Percentiles rank a stretch among this genome's conserved stretches.
These are phyloP conservation scores for Chelonoidis abingdonii DNA, from an alignment of 2,113 vertebrate genomes.

Conservation along the genomic window DNA sequence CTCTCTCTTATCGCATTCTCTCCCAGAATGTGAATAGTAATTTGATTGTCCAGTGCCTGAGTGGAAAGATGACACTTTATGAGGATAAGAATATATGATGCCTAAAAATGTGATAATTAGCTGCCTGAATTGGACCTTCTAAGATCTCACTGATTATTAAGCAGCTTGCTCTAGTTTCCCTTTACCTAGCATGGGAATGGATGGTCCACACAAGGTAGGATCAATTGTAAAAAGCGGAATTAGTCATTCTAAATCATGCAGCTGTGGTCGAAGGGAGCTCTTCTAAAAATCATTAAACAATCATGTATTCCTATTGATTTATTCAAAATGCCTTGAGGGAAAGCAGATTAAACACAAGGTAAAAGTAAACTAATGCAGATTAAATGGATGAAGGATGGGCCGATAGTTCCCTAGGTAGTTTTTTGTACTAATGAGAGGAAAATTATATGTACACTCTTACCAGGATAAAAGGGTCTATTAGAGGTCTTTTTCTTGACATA, in stretches of 20 bases:
- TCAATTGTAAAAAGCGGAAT: constrained; percentile 99
- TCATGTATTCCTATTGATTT: constrained; percentile 99
- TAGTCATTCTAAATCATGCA: constrained; percentile 99
- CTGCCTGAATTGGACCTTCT: neutral
- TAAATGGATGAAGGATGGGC: constrained; percentile 95
- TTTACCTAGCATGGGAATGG: constrained; percentile 79
- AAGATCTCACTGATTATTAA: neutral
- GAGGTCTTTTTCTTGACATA: constrained; percentile 94
- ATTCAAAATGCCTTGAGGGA: constrained; percentile 99
- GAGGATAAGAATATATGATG: neutral
- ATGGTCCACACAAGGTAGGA: constrained; percentile 75
- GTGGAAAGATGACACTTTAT: neutral
- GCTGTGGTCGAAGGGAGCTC: constrained; percentile 95
- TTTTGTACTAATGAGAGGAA: constrained; percentile 96
- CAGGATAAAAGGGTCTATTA: constrained; percentile 98
- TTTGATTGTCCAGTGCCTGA: neutral
- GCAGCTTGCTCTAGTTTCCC: constrained; percentile 56
- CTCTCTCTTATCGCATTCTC: neutral
- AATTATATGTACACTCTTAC: constrained; percentile 98
- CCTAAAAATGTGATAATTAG: neutral
- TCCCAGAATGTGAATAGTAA: neutral
- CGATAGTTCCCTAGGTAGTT: constrained; percentile 89
- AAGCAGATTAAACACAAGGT: constrained; percentile 98
- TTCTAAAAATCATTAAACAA: constrained; percentile 99
- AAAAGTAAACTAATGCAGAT: constrained; percentile 98